Base-by-base conservation (phyloP, 2,888 invertebrate genomes). In the Eutolmus rufibarbis region DNA sequence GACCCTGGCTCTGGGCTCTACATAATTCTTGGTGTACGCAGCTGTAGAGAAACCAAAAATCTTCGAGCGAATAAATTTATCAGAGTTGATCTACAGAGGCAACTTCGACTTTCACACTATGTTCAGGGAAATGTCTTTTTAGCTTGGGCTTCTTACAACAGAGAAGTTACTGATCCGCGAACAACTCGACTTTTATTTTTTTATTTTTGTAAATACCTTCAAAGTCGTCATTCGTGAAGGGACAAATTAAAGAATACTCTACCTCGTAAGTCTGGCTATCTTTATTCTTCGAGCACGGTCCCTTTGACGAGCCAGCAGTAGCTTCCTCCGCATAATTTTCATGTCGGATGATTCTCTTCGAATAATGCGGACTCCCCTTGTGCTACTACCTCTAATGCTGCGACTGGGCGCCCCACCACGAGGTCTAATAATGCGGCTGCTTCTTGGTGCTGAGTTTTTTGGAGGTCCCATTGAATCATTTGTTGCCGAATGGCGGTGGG, bases 181-280 rank as follows among this genome's bases (percentile, higher is more conserved):
- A 57, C 19, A 66, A 84, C 23, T 84, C 82, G 66, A 66, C 74
- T 74, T 46, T 56, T 40, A 40, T 56, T 57, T 57, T 66, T n/a
- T 74, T 74, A 7, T 40, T 74, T 16, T 86, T 77, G 12, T 16
- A 57, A 77, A 57, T 85, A 76, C 46, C 82, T 84, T 85, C 74
- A 85, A 85, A 85, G 46, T 14, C 74, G 34, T 40, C 56, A n/a
- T 87, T 40, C 86, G 86, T 66, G 77, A 87, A 87, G 86, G 74
- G 88, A 87, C 86, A 87, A 88, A 86, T 87, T 46, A 82, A 87
- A 79, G 28, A 74, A 89, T 89, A 89, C 89, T 88, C 92, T 92
- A 92, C 92, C 92, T 93, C 92, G 92, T 92, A 90, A 93, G 89
- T 88, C 91, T 91, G 90, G 92, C 92, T 89, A 93, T 92, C 90